These are phyloP conservation scores for Gadus macrocephalus DNA, from an alignment of 2,113 vertebrate genomes.

Conservation along the genomic window DNA sequence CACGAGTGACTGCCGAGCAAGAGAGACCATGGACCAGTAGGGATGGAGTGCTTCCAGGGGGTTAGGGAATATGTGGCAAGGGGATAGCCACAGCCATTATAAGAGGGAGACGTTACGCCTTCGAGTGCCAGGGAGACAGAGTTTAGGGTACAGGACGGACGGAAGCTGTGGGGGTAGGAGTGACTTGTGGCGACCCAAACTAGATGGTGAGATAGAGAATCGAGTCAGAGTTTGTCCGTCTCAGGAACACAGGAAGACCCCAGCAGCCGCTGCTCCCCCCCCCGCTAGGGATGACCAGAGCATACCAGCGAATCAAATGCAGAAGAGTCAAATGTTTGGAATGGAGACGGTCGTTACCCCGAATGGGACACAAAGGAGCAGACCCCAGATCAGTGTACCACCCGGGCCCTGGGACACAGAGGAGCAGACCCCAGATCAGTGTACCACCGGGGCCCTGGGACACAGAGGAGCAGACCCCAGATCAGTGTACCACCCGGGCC, in stretches of 20 bases:
- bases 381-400: too few species aligned
- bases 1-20: not conserved
- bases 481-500: too few species aligned
- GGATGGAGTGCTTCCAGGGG: not conserved
- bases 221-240: not conserved
- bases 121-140: not conserved
- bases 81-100: not conserved
- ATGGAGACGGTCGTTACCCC: too few species aligned
- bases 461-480: too few species aligned
- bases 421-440: too few species aligned
- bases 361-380: too few species aligned
- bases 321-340: too few species aligned
- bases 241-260: constrained; percentile 1
- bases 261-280: not conserved
- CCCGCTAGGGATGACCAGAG: not conserved
- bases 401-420: too few species aligned
- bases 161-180: not conserved
- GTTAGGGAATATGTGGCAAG: not conserved
- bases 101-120: not conserved
- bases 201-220: constrained; percentile 2
- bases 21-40: not conserved
- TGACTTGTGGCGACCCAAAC: not conserved
- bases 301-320: too few species aligned
- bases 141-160: not conserved
- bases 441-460: too few species aligned